A percentile compares a stretch with the other conserved stretches of the same genome.
Evolutionary conservation across 1,140 invertebrate genomes (phyloP).

Genomic region (Ridgeia piscesae): DNA sequence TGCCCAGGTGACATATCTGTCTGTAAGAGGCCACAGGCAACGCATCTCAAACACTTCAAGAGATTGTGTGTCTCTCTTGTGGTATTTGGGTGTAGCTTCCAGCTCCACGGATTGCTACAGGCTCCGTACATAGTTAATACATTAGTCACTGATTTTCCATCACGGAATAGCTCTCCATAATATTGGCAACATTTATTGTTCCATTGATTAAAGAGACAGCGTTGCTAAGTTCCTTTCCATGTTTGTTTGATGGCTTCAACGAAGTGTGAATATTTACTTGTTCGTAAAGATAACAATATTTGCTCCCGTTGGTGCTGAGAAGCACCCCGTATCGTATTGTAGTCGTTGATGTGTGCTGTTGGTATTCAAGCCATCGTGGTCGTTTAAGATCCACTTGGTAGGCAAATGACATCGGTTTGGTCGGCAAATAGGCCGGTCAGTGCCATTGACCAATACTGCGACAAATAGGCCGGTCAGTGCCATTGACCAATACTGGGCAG

Average conservation of each 20-base stretch:
- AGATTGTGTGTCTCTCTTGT: no score
- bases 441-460: not conserved
- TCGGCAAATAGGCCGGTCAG: not conserved
- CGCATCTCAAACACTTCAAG: no score
- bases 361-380: not conserved
- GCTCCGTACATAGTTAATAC: no score
- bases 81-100: no score
- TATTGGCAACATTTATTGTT: not conserved
- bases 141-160: not conserved
- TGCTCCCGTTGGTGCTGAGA: not conserved
- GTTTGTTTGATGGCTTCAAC: not conserved
- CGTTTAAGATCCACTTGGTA: not conserved
- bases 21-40: no score
- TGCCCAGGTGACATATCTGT: no score
- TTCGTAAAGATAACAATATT: not conserved
- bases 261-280: not conserved
- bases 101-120: no score
- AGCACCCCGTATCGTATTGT: not conserved
- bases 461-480: not conserved
- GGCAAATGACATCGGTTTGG: not conserved
- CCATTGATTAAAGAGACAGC: not conserved
- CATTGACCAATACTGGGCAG: not conserved
- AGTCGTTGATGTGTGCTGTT: not conserved
- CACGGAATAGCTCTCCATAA: not conserved
- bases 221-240: not conserved